Conservation (phyloP, 2,113 vertebrate species). For the Ploceus nigricollis region DNA sequence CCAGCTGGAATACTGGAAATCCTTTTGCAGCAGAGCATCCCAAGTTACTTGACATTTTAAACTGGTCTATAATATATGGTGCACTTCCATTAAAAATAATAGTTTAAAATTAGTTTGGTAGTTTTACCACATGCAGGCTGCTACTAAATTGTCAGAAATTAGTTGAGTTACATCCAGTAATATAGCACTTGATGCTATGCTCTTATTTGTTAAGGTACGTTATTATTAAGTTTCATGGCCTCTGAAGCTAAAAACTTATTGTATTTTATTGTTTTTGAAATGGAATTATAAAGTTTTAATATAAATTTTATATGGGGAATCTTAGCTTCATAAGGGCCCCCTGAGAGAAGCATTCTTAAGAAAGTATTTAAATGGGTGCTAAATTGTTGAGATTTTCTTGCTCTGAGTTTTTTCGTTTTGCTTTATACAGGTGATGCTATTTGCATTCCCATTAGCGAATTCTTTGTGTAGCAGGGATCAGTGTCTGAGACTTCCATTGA, state of each 20-base stretch:
- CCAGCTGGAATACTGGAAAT: background rate
- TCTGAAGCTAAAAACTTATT: background rate
- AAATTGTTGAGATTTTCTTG: background rate
- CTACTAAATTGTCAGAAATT: background rate
- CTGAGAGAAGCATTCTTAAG: background rate
- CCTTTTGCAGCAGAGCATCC: background rate
- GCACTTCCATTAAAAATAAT: background rate
- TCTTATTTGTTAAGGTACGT: background rate
- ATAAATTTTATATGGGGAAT: background rate
- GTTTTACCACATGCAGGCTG: background rate
- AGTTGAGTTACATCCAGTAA: background rate
- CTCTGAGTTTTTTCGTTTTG: background rate
- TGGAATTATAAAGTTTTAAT: conserved; percentile 2
- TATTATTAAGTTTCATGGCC: background rate
- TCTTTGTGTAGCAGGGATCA: conserved; percentile 16
- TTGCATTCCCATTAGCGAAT: conserved; percentile 27
- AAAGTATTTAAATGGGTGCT: background rate
- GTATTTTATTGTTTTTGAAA: background rate
- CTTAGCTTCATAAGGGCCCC: background rate
- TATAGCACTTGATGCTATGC: background rate
- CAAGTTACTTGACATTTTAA: background rate
- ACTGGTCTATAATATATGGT: background rate
- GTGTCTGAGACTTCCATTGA: background rate
- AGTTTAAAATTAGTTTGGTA: background rate
- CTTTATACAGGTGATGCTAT: background rate